Conservation (phyloP, 2,797 vertebrate genomes). For the Etheostoma nigrum region DNA sequence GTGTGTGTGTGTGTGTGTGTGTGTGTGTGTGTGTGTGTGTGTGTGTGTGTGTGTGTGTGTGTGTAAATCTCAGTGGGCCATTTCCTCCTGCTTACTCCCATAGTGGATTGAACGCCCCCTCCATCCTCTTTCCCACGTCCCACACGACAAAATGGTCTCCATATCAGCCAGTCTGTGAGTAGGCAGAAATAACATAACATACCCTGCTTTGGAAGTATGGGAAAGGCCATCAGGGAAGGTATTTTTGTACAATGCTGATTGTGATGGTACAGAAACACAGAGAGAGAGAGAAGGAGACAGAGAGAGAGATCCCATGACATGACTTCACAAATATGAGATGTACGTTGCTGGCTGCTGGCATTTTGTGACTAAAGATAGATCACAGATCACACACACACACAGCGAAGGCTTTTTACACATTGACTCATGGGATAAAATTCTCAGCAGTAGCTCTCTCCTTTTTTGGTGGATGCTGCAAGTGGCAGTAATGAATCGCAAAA, state of each 20-base stretch:
- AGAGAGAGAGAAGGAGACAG: conserved; percentile 10
- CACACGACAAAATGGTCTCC: conserved; percentile 51
- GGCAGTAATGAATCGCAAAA: conserved; percentile 41
- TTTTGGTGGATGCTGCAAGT: conserved; percentile 64
- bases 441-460: conserved; percentile 63
- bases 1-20: conserved; percentile 15
- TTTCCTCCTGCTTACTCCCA: conserved; percentile 78
- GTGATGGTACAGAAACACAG: conserved; percentile 35
- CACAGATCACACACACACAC: conserved; percentile 42
- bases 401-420: conserved; percentile 41
- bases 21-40: conserved; percentile 1
- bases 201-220: conserved; percentile 65
- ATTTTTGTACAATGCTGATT: conserved; percentile 50
- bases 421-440: conserved; percentile 55
- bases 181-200: conserved; percentile 72
- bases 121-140: conserved; percentile 84
- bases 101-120: conserved; percentile 78
- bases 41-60: conserved; percentile 24
- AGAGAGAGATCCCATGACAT: conserved; percentile 73
- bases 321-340: conserved; percentile 73
- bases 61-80: conserved; percentile 63
- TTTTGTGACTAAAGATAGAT: conserved; percentile 76
- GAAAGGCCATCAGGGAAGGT: conserved; percentile 75
- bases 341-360: conserved; percentile 68
- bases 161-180: conserved; percentile 48